Evolutionary conservation across 2,888 invertebrate genomes (phyloP), one percentile per base, ranked within the genome.

Genomic region (Mesoligia furuncula): DNA sequence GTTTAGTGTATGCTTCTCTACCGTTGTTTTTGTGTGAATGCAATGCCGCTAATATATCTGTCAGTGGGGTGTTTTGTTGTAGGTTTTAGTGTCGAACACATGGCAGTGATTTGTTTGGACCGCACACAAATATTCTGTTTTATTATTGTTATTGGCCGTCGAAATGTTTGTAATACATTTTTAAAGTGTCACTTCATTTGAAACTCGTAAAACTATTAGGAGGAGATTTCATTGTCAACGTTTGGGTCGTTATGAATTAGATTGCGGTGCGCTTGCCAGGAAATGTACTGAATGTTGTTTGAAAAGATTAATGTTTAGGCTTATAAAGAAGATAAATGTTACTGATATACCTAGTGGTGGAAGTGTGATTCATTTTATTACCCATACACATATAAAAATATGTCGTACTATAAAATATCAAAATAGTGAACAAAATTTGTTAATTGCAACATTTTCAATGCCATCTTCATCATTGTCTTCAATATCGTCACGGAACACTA

Each of bases 11-110:
- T 77, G 83, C 81, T 84, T 79, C 75, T 75, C 68, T 86, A 87
- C 66, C 76, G 88, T 91, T 89, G 92, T 94, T 93, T 93, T 91
- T 90, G 91, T 92, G 88, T 90, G 90, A 90, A 92, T 92, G 92
- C 92, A 91, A 90, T 90, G 92, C 92, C 89, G 92, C 94, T 92
- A 93, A 94, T 96, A 96, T 95, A 96, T 96, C 96, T 96, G 95
- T 96, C 96, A 94, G 90, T 93, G 89, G 90, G 93, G 93, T 93
- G 94, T 95, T 96, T 95, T 94, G 95, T 95, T 93, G 92, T 92
- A 90, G 91, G 91, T 91, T 92, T 91, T 91, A 91, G 89, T 91
- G 93, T 90, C 90, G 81, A 93, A 93, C 96, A 95, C 91, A 93
- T 95, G 95, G 93, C 92, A 90, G 92, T 93, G 93, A 94, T 95